Conservation (phyloP, 2,888 invertebrate species). For the Acholoe squamosa region DNA sequence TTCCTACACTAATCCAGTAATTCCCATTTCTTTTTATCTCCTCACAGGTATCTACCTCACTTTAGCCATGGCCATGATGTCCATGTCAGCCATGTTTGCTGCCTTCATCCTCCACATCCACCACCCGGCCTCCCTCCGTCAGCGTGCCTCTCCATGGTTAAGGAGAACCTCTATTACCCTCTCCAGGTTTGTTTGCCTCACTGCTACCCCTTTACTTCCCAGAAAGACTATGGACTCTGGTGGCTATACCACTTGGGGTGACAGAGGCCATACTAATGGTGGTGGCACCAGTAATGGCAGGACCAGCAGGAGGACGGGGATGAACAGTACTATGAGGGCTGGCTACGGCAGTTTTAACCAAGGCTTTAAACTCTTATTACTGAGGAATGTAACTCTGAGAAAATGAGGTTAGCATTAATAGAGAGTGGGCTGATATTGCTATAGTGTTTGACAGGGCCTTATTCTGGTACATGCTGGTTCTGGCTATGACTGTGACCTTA, state of each 20-base stretch:
- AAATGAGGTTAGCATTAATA: constrained; percentile 73
- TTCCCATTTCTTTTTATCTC: too few relatives aligned
- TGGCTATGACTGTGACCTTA: constrained; percentile 84
- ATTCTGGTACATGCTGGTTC: constrained; percentile 84
- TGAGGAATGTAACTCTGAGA: constrained; percentile 57
- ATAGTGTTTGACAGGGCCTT: constrained; percentile 84
- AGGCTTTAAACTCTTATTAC: constrained; percentile 47
- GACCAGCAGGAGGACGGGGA: background rate
- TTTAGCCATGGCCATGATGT: constrained; percentile 79
- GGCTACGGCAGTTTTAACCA: constrained; percentile 62
- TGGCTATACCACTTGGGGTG: background rate
- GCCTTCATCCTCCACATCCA: constrained; percentile 80
- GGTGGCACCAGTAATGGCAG: background rate
- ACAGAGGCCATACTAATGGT: too few relatives aligned
- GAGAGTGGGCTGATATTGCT: constrained; percentile 84
- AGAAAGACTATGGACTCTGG: background rate
- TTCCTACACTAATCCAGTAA: too few relatives aligned
- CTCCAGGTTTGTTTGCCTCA: constrained; percentile 24
- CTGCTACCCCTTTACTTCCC: background rate
- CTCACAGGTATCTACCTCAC: constrained; percentile 81
- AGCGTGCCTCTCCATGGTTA: constrained; percentile 75
- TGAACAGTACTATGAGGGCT: background rate
- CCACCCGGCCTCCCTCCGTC: constrained; percentile 76
- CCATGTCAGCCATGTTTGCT: constrained; percentile 79
- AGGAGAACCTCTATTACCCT: constrained; percentile 61